Evolutionary conservation across 2,888 invertebrate genomes (phyloP), one percentile per base, ranked within the genome.

Genomic region (Hyposoter dolosus): DNA sequence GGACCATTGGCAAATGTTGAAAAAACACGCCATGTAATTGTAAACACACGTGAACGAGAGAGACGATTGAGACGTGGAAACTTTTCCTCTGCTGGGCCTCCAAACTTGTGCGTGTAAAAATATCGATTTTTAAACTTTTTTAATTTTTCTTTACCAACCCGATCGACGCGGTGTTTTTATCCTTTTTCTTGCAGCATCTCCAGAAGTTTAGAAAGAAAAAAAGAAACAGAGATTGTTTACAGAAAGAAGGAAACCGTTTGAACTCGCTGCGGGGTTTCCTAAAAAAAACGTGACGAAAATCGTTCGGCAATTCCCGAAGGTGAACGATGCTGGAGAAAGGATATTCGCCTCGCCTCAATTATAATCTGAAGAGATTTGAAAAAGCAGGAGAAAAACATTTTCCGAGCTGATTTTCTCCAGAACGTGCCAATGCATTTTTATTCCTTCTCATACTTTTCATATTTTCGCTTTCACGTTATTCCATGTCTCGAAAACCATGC

Each of bases 281-380:
- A n/a, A 35, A 69, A 1, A 4, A 90, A 91, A 92, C 92, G 92
- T 92, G 92, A 91, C 92, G 82, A 66, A 86, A 88, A 86, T 87
- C 78, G 74, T 83, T 82, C 79, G 82, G 88, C 87, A 88, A 88
- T 92, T 91, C 86, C 84, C 88, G 72, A 87, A 87, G 82, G 83
- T 82, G 23, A 35, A 9, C 68, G 78, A 78, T 78, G 69, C 56
- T n/a, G 47, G 32, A 32, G 17, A 65, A 63, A 77, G 68, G 75
- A 66, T n/a, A n/a, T 69, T 82, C 68, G 47, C 60, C 60, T 56
- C n/a, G 28, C 47, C 47, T 74, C 50, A 43, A 53, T 69, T 23
- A 28, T 35, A 12, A 12, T 78, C 32, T 43, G 40, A 68, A 32
- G 84, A 90, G 90, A 91, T 88, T 88, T 85, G 5, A 28, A 12